A percentile compares a stretch with the other conserved stretches of the same genome.
Evolutionary conservation across 2,888 invertebrate genomes (phyloP).

Genomic region (Ommatoiulus sabulosus): DNA sequence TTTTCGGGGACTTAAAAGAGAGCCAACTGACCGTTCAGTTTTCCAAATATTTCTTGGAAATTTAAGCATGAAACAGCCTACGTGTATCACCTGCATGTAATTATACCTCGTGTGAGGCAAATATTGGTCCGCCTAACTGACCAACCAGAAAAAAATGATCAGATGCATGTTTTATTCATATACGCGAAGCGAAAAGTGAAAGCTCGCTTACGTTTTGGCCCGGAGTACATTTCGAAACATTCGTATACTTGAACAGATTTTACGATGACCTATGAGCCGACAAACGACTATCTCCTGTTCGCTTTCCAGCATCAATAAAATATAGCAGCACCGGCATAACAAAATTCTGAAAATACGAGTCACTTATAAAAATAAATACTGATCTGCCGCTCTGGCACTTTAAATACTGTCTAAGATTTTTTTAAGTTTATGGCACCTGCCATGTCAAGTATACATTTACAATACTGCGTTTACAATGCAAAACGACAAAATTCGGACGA

Average conservation of each 20-base stretch:
- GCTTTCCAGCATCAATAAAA: background rate
- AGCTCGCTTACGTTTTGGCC: slow-evolving; percentile 12
- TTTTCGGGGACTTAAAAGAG: background rate
- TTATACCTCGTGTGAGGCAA: background rate
- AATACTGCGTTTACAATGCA: no score
- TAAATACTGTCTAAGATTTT: no score
- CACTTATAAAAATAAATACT: background rate
- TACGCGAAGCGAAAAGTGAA: background rate
- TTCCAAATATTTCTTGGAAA: background rate
- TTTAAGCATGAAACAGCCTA: background rate
- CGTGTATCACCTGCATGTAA: slow-evolving; percentile 44
- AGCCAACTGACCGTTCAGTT: slow-evolving; percentile 13
- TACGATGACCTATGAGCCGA: background rate
- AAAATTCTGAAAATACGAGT: background rate
- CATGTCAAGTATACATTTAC: no score
- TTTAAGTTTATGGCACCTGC: no score
- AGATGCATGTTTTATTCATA: slow-evolving; percentile 10
- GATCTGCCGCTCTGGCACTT: no score
- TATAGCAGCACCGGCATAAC: background rate
- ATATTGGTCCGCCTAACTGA: background rate
- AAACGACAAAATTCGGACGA: no score
- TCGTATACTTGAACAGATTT: slow-evolving; percentile 32
- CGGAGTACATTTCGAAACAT: slow-evolving; percentile 37
- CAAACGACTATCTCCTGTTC: background rate
- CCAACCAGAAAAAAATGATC: slow-evolving; percentile 22